Evolutionary conservation across 2,113 vertebrate genomes (phyloP).

Genomic region (Acinonyx jubatus): DNA sequence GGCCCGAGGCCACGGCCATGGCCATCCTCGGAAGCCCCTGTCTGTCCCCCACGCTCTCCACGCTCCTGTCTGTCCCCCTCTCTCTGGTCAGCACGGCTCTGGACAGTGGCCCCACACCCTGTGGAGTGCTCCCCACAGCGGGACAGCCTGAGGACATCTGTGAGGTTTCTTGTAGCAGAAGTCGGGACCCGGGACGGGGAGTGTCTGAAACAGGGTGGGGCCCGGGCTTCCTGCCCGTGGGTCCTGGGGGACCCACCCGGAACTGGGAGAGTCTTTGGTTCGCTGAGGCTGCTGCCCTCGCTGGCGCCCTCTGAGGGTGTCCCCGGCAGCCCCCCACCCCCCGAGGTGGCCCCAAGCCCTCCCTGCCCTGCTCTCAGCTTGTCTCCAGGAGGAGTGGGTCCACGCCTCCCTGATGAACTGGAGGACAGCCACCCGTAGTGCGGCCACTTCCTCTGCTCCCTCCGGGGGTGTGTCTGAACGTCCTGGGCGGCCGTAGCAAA

Average conservation of each 20-base stretch:
- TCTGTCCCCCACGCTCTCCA: no score
- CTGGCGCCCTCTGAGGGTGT: background rate
- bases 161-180: background rate
- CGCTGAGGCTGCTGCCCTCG: background rate
- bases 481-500: no score
- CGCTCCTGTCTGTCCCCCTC: background rate
- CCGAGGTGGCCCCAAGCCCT: background rate
- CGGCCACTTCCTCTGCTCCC: background rate
- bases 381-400: no score
- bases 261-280: background rate
- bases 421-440: no score
- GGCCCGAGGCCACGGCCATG: no score
- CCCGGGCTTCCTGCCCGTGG: background rate
- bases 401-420: no score
- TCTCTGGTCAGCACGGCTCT: background rate
- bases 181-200: background rate
- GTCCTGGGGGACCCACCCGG: background rate
- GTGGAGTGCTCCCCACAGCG: background rate
- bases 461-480: background rate
- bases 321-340: background rate
- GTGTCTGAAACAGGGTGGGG: background rate
- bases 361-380: background rate
- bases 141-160: accelerated
- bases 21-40: background rate
- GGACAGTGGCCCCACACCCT: background rate